Evolutionary conservation across 2,888 invertebrate genomes (phyloP).

Genomic region (Tupiocoris notatus): DNA sequence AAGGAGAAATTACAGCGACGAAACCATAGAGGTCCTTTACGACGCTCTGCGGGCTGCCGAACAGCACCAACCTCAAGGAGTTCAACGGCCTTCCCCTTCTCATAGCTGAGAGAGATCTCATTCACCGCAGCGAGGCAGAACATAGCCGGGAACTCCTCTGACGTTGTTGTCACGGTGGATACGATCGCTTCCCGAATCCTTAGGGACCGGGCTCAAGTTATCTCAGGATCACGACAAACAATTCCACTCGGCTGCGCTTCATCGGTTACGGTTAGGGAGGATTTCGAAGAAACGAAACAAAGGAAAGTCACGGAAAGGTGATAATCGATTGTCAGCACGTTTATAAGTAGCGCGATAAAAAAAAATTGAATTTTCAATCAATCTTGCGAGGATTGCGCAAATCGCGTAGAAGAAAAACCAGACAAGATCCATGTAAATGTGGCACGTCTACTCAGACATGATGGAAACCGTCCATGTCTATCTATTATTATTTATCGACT

Average conservation of each 20-base stretch:
- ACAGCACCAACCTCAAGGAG: not conserved
- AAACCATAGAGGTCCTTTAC: too few species aligned
- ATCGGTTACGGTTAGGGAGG: not conserved
- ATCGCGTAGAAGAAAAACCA: too few species aligned
- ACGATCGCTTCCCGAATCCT: not conserved
- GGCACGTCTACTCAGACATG: too few species aligned
- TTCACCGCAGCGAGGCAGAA: not conserved
- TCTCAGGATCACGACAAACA: not conserved
- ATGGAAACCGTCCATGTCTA: too few species aligned
- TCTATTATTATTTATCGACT: not conserved
- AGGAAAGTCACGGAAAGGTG: too few species aligned
- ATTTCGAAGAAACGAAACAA: too few species aligned
- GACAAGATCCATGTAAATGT: too few species aligned
- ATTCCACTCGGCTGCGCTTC: not conserved
- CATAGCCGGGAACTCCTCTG: not conserved
- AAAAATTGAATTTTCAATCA: too few species aligned
- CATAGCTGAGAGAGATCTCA: not conserved
- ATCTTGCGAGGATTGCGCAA: too few species aligned
- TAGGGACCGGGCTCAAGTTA: not conserved
- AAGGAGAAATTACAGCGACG: too few species aligned
- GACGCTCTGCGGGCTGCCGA: not conserved
- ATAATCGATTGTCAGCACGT: too few species aligned
- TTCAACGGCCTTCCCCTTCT: not conserved
- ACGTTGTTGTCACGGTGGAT: not conserved
- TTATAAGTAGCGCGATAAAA: too few species aligned